Conservation (phyloP, 2,888 invertebrate species). For the Micoletzkya japonica region DNA sequence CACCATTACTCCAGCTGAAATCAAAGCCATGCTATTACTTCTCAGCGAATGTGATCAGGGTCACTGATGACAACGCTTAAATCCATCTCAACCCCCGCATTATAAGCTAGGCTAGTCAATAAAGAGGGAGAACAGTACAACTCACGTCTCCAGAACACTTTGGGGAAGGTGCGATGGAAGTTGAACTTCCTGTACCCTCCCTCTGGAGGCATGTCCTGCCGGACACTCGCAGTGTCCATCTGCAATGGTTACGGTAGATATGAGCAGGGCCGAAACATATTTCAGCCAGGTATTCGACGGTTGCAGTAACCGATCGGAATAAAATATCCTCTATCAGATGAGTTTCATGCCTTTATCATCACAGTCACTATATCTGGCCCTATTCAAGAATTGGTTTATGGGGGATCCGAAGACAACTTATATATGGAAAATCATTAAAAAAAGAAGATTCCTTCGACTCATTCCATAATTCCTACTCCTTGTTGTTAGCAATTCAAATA, state of each 20-base stretch:
- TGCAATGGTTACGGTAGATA: neutral
- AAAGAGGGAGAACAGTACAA: conserved; percentile 18
- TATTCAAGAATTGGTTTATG: neutral
- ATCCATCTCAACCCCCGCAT: too few species aligned
- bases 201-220: conserved; percentile 88
- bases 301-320: neutral
- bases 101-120: too few species aligned
- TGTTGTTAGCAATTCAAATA: too few species aligned
- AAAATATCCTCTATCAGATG: neutral
- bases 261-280: neutral
- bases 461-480: too few species aligned
- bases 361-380: neutral
- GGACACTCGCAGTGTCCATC: conserved; percentile 28
- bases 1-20: conserved; percentile 46
- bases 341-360: neutral
- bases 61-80: too few species aligned
- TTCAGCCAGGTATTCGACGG: neutral
- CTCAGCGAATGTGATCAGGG: too few species aligned
- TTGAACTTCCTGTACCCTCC: conserved; percentile 83
- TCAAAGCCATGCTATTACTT: too few species aligned
- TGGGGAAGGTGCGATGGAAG: conserved; percentile 64
- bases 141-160: conserved; percentile 59
- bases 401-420: neutral
- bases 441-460: too few species aligned
- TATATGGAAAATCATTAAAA: neutral